Evolutionary conservation across 2,113 vertebrate species (phyloP), one percentile per base, ranked within the genome.

Genomic region (Neomonachus schauinslandi): DNA sequence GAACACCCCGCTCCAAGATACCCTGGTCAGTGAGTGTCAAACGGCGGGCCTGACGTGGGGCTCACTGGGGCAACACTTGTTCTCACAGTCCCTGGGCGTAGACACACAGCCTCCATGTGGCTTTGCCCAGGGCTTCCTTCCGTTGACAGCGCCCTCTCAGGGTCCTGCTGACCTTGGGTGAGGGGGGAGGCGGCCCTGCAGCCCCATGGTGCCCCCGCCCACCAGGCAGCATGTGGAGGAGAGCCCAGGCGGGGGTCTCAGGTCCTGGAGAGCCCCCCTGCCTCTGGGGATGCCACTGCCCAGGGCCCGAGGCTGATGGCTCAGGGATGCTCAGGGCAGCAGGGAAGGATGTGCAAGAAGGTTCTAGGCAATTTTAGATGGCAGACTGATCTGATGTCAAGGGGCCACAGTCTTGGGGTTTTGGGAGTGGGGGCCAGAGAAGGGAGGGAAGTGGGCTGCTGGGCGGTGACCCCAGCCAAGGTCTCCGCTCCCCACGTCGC

Each of bases 71-170:
- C 33, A 14, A 5, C 61, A 22, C 14, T 31, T 22, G 7, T 33
- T 42, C 36, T 24, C 46, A 39, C 21, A 55, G 77, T 28, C 4
- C 5, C 42, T 4, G n/a, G 31, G 24, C 2, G 36, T 77, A 26
- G 24, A 84, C 55, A 16, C 15, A 53, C 15, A 4, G 53, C 71
- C 39, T 61, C 71, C 2, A 39, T 14, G 83, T 16, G 21, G 55
- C 39, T 39, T 0, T 1, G 31, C 15, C 42, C 9, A 0, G 72
- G 55, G 42, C 57, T 65, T 12, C 14, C 19, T 2, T 36, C 22
- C 0, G 0, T 33, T n/a, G 74, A 51, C 36, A 2, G 5, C 4
- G 6, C 31, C 22, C 57, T 51, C 21, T 0, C 15, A 4, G 72
- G n/a, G 10, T n/a, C 46, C 55, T 33, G 9, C 11, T 51, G 76